Conservation (phyloP, 2,113 vertebrate genomes). For the Isichthys henryi region DNA sequence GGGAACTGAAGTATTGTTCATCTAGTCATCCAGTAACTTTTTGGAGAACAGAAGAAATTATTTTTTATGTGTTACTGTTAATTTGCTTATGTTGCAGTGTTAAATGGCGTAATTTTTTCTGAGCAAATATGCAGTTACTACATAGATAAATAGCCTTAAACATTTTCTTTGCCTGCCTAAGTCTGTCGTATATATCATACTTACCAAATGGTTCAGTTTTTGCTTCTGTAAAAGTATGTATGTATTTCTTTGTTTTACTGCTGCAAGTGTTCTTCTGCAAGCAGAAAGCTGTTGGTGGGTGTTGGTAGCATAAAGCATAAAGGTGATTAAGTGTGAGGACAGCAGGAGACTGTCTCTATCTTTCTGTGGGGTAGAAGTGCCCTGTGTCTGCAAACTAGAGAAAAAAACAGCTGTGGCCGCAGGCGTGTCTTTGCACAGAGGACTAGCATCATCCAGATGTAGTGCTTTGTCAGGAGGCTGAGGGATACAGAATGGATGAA, state of each 20-base stretch:
- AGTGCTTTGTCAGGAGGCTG: background rate
- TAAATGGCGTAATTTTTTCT: background rate
- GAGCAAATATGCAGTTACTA: background rate
- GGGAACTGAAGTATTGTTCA: background rate
- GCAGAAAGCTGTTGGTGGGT: background rate
- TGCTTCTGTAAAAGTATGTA: background rate
- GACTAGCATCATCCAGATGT: background rate
- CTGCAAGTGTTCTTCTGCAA: background rate
- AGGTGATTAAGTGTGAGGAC: background rate
- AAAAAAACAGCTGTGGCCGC: background rate
- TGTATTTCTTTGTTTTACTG: background rate
- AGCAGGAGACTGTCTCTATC: background rate
- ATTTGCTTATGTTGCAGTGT: background rate
- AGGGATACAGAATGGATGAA: background rate
- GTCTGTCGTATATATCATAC: background rate
- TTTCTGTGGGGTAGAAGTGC: background rate
- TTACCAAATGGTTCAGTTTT: background rate
- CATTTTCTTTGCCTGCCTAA: background rate
- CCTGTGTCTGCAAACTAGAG: background rate
- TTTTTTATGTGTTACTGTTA: background rate
- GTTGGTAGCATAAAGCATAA: background rate
- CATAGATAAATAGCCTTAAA: background rate
- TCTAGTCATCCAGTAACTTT: background rate
- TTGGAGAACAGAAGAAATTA: background rate
- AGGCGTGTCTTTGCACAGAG: background rate